Evolutionary conservation across 2,888 invertebrate species (phyloP).

Genomic region (Zootermopsis nevadensis): DNA sequence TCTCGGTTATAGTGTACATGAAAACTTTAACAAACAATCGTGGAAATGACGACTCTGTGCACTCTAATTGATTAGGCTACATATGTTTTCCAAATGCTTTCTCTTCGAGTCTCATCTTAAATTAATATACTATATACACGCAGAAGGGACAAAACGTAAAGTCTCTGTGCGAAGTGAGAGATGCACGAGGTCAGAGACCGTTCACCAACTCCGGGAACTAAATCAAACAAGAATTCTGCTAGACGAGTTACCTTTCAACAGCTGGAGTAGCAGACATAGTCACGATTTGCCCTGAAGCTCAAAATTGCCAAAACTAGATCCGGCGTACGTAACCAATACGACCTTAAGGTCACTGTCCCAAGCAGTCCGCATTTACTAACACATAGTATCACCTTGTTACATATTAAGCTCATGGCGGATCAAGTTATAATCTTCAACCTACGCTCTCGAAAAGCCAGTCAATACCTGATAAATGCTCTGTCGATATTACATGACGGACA

Average conservation of each 20-base stretch:
- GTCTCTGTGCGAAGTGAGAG: too few species aligned
- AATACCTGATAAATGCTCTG: background rate
- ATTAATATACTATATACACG: too few species aligned
- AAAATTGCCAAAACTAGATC: background rate
- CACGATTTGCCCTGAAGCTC: background rate
- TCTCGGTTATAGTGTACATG: too few species aligned
- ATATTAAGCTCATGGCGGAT: background rate
- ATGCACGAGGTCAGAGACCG: too few species aligned
- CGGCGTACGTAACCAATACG: background rate
- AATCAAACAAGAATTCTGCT: background rate
- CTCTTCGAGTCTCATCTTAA: too few species aligned
- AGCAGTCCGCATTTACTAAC: background rate
- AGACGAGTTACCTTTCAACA: background rate
- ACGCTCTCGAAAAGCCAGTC: background rate
- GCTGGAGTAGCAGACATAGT: background rate
- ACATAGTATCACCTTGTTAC: background rate
- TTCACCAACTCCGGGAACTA: too few species aligned
- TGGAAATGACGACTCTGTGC: too few species aligned
- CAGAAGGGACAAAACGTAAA: too few species aligned
- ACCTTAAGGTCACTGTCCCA: background rate
- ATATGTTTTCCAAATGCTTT: too few species aligned
- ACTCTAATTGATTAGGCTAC: too few species aligned
- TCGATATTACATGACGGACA: background rate
- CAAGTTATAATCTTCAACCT: background rate
- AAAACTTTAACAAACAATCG: too few species aligned